Evolutionary conservation across 53 echinoderm and acorn worm species (phyloP).

Genomic region (Temnopleurus reevesii): DNA sequence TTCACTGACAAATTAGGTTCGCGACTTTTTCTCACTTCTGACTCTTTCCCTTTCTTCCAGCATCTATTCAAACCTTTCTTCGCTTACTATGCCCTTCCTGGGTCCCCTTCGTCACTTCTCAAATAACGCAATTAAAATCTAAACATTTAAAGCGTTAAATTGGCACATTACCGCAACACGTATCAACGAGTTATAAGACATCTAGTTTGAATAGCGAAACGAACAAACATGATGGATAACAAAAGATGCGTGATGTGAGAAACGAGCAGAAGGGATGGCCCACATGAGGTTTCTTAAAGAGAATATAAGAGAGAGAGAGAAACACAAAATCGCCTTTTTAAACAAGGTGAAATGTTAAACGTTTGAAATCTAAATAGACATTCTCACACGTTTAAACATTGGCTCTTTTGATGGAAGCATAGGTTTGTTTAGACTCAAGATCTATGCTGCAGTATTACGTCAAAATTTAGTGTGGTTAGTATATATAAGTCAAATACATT

Average conservation of each 20-base stretch:
- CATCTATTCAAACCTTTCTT: no score
- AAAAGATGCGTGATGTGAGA: background rate
- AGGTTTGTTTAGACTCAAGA: background rate
- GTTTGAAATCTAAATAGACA: slow-evolving; percentile 13
- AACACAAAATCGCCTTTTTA: background rate
- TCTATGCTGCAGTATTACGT: no score
- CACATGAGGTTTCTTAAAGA: background rate
- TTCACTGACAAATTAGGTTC: slow-evolving; percentile 34
- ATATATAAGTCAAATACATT: no score
- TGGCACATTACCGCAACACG: slow-evolving; percentile 42
- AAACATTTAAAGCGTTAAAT: slow-evolving; percentile 40
- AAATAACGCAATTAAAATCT: slow-evolving; percentile 41
- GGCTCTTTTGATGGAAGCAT: no score
- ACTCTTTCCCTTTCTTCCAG: background rate
- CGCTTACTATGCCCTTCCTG: background rate
- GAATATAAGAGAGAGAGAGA: background rate
- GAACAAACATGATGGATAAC: slow-evolving; percentile 30
- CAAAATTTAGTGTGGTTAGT: no score
- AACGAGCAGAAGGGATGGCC: background rate
- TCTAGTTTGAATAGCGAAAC: background rate
- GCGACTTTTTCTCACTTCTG: background rate
- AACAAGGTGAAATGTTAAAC: slow-evolving; percentile 5
- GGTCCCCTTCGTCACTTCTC: background rate
- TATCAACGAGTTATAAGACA: slow-evolving; percentile 48
- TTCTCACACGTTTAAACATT: background rate